Percentiles rank a stretch among this genome's conserved stretches.
These are phyloP conservation scores for Pachydiplax longipennis DNA, from an alignment of 2,888 invertebrate genomes.

Conservation along the genomic window DNA sequence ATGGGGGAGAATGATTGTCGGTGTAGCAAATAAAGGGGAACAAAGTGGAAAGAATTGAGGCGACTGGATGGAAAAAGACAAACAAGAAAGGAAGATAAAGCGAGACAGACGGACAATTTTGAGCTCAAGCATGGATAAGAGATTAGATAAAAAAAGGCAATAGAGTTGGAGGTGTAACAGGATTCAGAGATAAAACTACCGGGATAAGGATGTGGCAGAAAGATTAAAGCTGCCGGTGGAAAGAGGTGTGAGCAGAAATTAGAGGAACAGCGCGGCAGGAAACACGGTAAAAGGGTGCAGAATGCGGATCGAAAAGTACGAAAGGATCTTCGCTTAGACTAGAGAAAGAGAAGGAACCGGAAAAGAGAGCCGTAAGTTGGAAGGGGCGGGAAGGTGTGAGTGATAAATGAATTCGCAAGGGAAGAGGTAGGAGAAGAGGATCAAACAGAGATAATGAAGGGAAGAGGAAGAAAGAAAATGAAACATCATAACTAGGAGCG, in stretches of 20 bases:
- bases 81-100: too few relatives aligned
- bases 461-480: background rate
- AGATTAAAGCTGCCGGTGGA: background rate
- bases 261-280: background rate
- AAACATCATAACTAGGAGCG: too few relatives aligned
- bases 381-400: background rate
- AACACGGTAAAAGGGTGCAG: background rate
- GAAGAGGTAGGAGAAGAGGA: background rate
- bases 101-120: too few relatives aligned
- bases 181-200: too few relatives aligned
- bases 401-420: background rate
- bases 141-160: background rate
- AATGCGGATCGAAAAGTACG: too few relatives aligned
- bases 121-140: too few relatives aligned
- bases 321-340: background rate
- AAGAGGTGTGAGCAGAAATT: background rate
- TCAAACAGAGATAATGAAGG: background rate
- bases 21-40: too few relatives aligned
- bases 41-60: too few relatives aligned
- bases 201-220: too few relatives aligned
- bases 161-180: background rate
- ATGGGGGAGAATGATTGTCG: too few relatives aligned
- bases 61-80: too few relatives aligned
- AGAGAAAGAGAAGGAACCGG: background rate
- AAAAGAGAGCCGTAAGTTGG: background rate